A percentile compares a stretch with the other conserved stretches of the same genome.
Evolutionary conservation across 2,888 invertebrate species (phyloP).

Genomic region (Monochamus alternatus): DNA sequence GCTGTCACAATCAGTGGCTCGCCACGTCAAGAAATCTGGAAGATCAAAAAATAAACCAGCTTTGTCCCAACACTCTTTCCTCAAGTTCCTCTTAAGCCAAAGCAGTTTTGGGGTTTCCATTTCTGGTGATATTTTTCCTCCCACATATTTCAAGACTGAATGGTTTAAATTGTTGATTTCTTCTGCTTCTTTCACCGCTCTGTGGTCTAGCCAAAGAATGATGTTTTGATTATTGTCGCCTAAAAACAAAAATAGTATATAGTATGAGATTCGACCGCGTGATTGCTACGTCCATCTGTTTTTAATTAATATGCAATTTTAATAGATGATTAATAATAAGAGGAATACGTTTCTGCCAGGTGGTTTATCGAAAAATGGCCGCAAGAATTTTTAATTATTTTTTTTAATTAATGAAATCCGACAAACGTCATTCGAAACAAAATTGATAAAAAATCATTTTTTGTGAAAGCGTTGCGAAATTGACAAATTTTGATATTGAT

Average conservation of each 20-base stretch:
- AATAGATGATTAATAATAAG: too few species aligned
- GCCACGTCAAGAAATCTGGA: constrained; percentile 95
- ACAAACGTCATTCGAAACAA: too few species aligned
- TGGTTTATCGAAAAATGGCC: too few species aligned
- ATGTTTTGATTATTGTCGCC: constrained; percentile 84
- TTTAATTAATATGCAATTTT: too few species aligned
- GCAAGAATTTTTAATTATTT: too few species aligned
- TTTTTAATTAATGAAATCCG: too few species aligned
- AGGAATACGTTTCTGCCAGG: too few species aligned
- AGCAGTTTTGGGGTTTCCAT: constrained; percentile 96
- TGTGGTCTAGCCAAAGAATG: constrained; percentile 95
- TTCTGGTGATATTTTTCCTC: constrained; percentile 95
- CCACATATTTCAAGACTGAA: constrained; percentile 86
- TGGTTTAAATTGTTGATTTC: constrained; percentile 85
- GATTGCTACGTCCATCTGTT: too few species aligned
- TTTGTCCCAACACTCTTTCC: constrained; percentile 78
- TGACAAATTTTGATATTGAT: too few species aligned
- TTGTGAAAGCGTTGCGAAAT: too few species aligned
- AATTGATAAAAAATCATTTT: too few species aligned
- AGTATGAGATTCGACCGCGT: too few species aligned
- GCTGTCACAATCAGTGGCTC: constrained; percentile 83
- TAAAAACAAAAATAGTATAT: constrained; percentile 56
- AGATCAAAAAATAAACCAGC: constrained; percentile 90
- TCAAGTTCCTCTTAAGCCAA: constrained; percentile 88
- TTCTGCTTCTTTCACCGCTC: constrained; percentile 86